Conservation (phyloP, 2,797 vertebrate genomes). For the Pangasius mekongensis region DNA sequence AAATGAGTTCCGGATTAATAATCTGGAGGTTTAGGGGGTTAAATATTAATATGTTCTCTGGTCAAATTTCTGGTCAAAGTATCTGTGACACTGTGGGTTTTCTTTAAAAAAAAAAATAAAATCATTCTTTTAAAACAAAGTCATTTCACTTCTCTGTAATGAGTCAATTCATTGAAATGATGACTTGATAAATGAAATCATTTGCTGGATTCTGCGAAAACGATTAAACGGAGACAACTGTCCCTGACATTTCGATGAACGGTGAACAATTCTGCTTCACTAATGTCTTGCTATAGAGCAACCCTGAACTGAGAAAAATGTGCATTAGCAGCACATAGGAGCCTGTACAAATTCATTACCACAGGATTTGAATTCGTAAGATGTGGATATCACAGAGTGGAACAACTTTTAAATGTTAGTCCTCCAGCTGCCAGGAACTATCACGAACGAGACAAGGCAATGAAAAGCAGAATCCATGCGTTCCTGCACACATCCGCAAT, state of each 20-base stretch:
- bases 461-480: not conserved
- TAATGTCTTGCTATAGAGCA: not conserved
- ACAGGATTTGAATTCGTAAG: not conserved
- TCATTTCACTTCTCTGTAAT: no score
- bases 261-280: not conserved
- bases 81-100: no score
- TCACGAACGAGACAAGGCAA: not conserved
- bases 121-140: no score
- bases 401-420: not conserved
- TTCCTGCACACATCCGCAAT: not conserved
- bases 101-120: no score
- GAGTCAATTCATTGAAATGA: no score
- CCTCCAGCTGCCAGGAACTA: not conserved
- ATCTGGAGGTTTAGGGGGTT: no score
- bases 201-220: no score
- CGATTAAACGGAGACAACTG: no score
- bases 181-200: no score
- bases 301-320: not conserved
- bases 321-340: not conserved
- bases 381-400: not conserved
- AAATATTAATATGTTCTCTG: no score
- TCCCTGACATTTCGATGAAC: not conserved
- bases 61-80: no score
- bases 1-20: no score
- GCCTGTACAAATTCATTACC: not conserved